Conservation (phyloP, 1,140 invertebrate genomes). For the Penaeus chinensis region DNA sequence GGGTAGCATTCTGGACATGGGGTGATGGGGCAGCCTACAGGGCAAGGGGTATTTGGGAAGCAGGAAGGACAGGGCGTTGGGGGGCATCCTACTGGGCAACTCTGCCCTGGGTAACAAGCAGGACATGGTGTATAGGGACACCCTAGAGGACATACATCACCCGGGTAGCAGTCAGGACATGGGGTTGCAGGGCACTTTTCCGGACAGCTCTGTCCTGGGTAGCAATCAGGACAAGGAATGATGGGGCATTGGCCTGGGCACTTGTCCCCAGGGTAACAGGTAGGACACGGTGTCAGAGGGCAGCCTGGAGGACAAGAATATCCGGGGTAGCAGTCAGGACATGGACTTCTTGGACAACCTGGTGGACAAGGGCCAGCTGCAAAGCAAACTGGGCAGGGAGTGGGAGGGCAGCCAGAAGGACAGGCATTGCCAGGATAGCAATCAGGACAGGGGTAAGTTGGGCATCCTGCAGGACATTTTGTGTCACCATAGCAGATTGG, state of each 20-base stretch:
- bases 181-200: neutral
- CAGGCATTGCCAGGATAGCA: constrained; percentile 28
- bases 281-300: constrained; percentile 34
- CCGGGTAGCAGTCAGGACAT: constrained; percentile 25
- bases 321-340: constrained; percentile 15
- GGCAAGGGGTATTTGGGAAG: too few relatives aligned
- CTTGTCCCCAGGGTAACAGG: constrained; percentile 25
- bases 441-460: constrained; percentile 10
- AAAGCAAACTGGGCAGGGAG: constrained; percentile 25
- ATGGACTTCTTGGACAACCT: constrained; percentile 2
- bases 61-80: too few relatives aligned
- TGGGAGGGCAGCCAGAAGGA: constrained; percentile 7
- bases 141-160: neutral
- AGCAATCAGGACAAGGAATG: constrained; percentile 29
- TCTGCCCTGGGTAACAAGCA: too few relatives aligned
- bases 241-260: constrained; percentile 5
- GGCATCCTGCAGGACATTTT: constrained; percentile 20
- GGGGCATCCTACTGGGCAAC: too few relatives aligned
- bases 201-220: constrained; percentile 23
- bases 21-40: constrained; percentile 7
- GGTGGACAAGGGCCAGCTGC: constrained; percentile 8
- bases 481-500: constrained; percentile 19
- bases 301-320: constrained; percentile 7
- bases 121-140: too few relatives aligned
- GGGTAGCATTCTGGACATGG: constrained; percentile 29